Evolutionary conservation across 2,888 invertebrate species (phyloP).

Genomic region (Ophioninae sp.): DNA sequence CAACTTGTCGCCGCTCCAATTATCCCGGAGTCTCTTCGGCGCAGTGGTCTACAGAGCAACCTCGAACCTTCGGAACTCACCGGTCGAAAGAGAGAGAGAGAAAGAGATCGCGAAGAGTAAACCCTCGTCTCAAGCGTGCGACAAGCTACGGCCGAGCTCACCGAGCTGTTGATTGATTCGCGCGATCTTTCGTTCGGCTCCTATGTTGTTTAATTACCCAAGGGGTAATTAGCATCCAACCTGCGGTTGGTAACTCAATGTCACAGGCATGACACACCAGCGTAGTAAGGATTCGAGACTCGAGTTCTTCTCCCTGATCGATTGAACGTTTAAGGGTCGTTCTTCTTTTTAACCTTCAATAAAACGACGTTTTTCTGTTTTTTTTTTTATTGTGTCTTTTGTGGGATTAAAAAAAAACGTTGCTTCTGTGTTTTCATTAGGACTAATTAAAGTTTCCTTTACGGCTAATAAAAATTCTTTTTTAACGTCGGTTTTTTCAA

Average conservation of each 20-base stretch:
- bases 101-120: conserved; percentile 34
- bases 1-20: conserved; percentile 76
- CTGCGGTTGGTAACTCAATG: conserved; percentile 42
- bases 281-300: conserved; percentile 9
- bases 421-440: too few species aligned
- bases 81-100: not conserved
- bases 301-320: too few species aligned
- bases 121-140: conserved; percentile 50
- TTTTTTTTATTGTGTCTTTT: too few species aligned
- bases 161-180: conserved; percentile 72
- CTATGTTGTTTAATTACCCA: conserved; percentile 67
- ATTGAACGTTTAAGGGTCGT: not conserved
- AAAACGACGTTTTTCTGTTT: conserved; percentile 2
- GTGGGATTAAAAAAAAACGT: too few species aligned
- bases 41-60: conserved; percentile 15
- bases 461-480: too few species aligned
- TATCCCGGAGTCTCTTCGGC: conserved; percentile 65
- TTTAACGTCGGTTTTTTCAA: too few species aligned
- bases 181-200: conserved; percentile 65
- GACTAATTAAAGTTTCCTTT: too few species aligned
- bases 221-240: conserved; percentile 71
- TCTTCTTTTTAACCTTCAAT: conserved; percentile 6
- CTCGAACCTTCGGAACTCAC: conserved; percentile 7
- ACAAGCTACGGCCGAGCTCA: conserved; percentile 60
- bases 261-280: conserved; percentile 32